Base-by-base conservation (phyloP, 1,140 invertebrate genomes). In the Orius insidiosus region DNA sequence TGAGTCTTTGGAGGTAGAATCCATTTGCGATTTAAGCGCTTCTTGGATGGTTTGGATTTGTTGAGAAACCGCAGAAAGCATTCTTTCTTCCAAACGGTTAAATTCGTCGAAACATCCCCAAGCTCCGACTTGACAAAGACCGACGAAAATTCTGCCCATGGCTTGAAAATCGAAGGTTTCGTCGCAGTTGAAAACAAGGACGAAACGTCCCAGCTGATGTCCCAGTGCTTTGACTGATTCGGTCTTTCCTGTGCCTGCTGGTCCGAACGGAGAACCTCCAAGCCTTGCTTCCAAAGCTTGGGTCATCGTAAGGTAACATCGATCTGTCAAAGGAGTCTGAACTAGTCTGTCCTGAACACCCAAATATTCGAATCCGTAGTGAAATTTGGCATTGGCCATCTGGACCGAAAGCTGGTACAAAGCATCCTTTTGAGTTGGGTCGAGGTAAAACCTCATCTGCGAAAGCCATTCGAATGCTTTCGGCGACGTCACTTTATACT, bases 51-150 rank as follows among this genome's bases (percentile, higher is more conserved):
- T 97, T 67, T 98, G 95, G 18, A 99, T 87, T 70, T 99, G 95
- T 64, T 98, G 95, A 1, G 93, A 98, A 5, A 97, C 93, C 34
- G 96, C 96, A 0, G 94, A 98, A 46, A 99, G 66, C 95, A 98
- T 99, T 55, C 96, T 75, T 63, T 99, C 96, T 68, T 99, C 96
- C 32, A 99, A 69, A 62, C 96, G 79, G 73, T 99, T 99, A 68
- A 98, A 99, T 66, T 98, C 95, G 64, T 98, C 95, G 66, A 98
- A 98, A 62, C 94, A 98, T 54, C 94, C 94, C 95, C 95, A 99
- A 4, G 96, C 95, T 38, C 95, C 95, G n/a, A 92, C 86, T 69
- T 88, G 90, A 61, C 92, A 96, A 36, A 96, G 71, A 64, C 92
- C 92, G 55, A 95, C 87, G 66, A 97, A 94, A 58, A 97, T 96